Evolutionary conservation across 2,113 vertebrate genomes (phyloP).

Genomic region (Calyptommatus sinebrachiatus): DNA sequence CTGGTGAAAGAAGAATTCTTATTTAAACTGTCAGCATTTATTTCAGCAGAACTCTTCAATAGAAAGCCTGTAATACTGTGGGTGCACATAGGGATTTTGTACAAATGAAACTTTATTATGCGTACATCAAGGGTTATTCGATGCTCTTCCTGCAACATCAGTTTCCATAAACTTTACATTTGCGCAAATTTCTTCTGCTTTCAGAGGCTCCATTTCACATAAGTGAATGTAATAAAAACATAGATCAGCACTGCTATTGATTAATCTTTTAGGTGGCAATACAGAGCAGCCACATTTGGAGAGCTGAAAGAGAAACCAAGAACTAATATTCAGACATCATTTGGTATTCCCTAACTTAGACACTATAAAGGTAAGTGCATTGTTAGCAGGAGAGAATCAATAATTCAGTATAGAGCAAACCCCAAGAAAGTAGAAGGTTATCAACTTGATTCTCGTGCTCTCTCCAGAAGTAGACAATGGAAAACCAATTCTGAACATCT

Average conservation of each 20-base stretch:
- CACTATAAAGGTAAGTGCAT: background rate
- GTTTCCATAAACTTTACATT: conserved; percentile 7
- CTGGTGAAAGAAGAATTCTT: background rate
- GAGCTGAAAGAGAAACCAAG: background rate
- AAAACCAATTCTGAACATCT: too few relatives aligned
- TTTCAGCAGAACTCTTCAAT: background rate
- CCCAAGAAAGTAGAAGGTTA: too few relatives aligned
- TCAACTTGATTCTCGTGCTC: too few relatives aligned
- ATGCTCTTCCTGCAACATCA: conserved; percentile 17
- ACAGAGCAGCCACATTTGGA: background rate
- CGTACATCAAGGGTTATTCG: background rate
- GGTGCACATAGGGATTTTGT: background rate
- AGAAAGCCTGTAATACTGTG: conserved; percentile 4
- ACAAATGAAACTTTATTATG: background rate
- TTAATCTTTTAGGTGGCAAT: conserved; percentile 16
- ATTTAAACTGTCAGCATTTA: conserved; percentile 16
- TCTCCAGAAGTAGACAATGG: too few relatives aligned
- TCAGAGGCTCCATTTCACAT: background rate
- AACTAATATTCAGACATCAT: background rate
- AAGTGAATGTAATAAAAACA: conserved; percentile 11
- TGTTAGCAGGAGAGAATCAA: too few relatives aligned
- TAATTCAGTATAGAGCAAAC: too few relatives aligned
- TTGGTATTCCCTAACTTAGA: too few relatives aligned
- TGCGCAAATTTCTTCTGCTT: conserved; percentile 18
- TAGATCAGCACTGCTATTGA: background rate